phyloP scores from a whole-genome alignment of 2,888 invertebrate genomes.

The Hedychridium roseum region DNA sequence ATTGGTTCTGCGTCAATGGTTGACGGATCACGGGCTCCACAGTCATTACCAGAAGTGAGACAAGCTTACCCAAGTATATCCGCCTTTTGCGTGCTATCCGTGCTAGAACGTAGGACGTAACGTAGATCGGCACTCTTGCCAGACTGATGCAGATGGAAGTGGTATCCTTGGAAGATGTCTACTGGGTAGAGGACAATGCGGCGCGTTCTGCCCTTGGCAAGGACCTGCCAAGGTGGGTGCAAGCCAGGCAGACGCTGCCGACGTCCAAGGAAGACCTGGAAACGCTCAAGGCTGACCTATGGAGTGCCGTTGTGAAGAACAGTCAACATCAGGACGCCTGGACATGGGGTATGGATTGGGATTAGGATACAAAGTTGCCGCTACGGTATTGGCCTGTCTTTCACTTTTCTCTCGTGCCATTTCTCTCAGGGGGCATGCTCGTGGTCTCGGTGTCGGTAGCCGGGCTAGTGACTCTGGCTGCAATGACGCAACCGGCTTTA shows the following conservation, averaged over 20 bases:
- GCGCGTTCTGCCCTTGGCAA: constrained; percentile 80
- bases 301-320: constrained; percentile 86
- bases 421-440: constrained; percentile 86
- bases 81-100: background rate
- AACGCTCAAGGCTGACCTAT: constrained; percentile 80
- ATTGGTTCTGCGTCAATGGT: constrained; percentile 86
- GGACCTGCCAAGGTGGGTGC: constrained; percentile 81
- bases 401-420: background rate
- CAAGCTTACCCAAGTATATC: background rate
- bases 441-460: constrained; percentile 90
- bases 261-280: constrained; percentile 83
- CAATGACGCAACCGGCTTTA: constrained; percentile 89
- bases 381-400: background rate
- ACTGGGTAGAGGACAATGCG: constrained; percentile 86
- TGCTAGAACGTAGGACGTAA: background rate
- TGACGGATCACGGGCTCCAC: constrained; percentile 77
- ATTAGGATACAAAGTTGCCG: constrained; percentile 71
- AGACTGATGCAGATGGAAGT: constrained; percentile 83
- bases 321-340: constrained; percentile 89
- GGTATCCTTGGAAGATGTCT: constrained; percentile 86
- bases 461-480: constrained; percentile 86
- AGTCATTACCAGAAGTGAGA: constrained; percentile 75
- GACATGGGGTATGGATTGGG: constrained; percentile 90
- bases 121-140: constrained; percentile 15
- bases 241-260: constrained; percentile 82